These are phyloP conservation scores for Eupithecia tripunctaria DNA, from an alignment of 2,888 invertebrate genomes.

Conservation along the genomic window DNA sequence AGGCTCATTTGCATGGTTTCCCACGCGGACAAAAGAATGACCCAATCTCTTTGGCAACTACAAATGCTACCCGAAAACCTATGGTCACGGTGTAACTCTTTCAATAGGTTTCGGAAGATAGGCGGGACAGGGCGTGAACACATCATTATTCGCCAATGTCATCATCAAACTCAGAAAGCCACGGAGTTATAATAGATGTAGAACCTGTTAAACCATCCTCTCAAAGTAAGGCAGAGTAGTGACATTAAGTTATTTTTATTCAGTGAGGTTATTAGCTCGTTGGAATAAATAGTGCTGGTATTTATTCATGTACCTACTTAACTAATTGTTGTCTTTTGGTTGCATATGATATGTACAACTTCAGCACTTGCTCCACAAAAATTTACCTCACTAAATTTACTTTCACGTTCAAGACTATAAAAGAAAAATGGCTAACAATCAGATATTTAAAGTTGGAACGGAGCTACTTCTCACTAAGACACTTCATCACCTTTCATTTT, in stretches of 20 bases:
- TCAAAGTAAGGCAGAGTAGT: not conserved
- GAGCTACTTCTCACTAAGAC: conserved; percentile 11
- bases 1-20: conserved; percentile 83
- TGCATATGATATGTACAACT: not conserved
- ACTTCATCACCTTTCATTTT: conserved; percentile 17
- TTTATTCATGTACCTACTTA: not conserved
- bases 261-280: not conserved
- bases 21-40: conserved; percentile 84
- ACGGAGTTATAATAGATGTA: not conserved
- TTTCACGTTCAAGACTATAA: not conserved
- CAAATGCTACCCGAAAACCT: conserved; percentile 79
- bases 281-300: not conserved
- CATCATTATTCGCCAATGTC: conserved; percentile 18
- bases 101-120: conserved; percentile 31
- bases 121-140: conserved; percentile 34
- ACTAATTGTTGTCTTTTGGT: not conserved
- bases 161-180: conserved; percentile 1
- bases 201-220: not conserved
- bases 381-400: not conserved
- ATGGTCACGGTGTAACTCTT: conserved; percentile 67
- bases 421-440: not conserved
- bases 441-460: not conserved
- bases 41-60: conserved; percentile 82
- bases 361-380: not conserved
- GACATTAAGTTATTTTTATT: not conserved